Conservation (phyloP, 2,797 vertebrate genomes). For the Holocentrus rufus region DNA sequence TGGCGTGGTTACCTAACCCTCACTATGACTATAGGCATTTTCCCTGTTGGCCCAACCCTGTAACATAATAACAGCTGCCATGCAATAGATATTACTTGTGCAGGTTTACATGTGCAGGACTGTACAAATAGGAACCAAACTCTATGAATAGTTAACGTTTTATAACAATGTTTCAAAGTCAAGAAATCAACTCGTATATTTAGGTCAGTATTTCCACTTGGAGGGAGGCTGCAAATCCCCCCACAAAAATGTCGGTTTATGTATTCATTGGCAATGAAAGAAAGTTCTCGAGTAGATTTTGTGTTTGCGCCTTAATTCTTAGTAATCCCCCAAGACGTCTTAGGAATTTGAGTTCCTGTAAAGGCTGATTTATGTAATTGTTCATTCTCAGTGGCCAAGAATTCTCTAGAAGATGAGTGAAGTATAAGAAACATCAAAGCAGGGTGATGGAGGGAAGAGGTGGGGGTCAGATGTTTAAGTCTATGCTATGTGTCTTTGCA, state of each 20-base stretch:
- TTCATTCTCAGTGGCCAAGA: constrained; percentile 7
- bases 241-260: not conserved
- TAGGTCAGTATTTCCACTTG: constrained; percentile 12
- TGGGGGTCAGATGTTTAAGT: constrained; percentile 48
- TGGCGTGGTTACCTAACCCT: constrained; percentile 26
- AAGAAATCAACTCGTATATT: constrained; percentile 14
- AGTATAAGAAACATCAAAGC: constrained; percentile 33
- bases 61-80: constrained; percentile 13
- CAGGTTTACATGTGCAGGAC: not conserved
- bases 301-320: constrained; percentile 53
- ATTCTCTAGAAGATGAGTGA: constrained; percentile 1
- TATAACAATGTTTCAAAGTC: not conserved
- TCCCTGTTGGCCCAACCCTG: constrained; percentile 6
- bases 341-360: constrained; percentile 41
- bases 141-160: not conserved
- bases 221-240: not conserved
- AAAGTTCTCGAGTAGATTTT: constrained; percentile 46
- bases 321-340: constrained; percentile 44
- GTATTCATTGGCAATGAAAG: constrained; percentile 20
- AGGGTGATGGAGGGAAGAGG: constrained; percentile 16
- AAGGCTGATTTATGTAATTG: constrained; percentile 21
- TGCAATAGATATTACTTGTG: constrained; percentile 1
- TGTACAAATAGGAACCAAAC: not conserved
- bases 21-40: constrained; percentile 1
- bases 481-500: constrained; percentile 17